These are phyloP conservation scores for Punctoribates punctum DNA, from an alignment of 2,888 invertebrate genomes.

Conservation along the genomic window DNA sequence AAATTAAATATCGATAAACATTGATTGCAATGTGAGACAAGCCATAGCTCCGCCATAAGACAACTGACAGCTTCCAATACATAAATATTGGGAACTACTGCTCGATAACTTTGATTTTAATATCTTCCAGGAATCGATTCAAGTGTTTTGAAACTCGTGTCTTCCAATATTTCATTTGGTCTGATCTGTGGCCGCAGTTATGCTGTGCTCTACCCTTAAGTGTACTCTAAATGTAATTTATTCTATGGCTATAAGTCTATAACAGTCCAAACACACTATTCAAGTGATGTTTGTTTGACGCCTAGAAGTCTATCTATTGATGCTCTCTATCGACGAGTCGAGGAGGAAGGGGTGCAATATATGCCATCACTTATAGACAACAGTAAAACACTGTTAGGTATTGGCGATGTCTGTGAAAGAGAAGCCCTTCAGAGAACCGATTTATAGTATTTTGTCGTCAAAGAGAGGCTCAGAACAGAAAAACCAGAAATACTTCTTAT, in stretches of 20 bases:
- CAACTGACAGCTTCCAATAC: constrained; percentile 11
- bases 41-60: not conserved
- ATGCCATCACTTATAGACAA: not conserved
- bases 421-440: not conserved
- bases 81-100: not conserved
- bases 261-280: constrained; percentile 33
- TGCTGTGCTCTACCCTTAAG: constrained; percentile 2
- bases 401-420: not conserved
- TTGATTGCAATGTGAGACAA: not conserved
- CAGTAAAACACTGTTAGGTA: not conserved
- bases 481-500: constrained; percentile 2
- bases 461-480: not conserved
- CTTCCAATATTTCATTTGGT: constrained; percentile 15
- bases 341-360: not conserved
- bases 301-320: constrained; percentile 29
- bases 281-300: constrained; percentile 27
- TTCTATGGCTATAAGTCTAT: not conserved
- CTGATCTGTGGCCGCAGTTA: not conserved
- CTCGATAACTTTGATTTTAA: constrained; percentile 12
- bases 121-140: not conserved
- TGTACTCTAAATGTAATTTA: constrained; percentile 28
- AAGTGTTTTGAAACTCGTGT: constrained; percentile 21
- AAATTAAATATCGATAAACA: no score
- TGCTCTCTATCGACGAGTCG: not conserved
- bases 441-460: not conserved